These are phyloP conservation scores for Petrosia ficiformis DNA, from an alignment of 37 sponge, comb jelly and placozoan genomes.

Conservation along the genomic window DNA sequence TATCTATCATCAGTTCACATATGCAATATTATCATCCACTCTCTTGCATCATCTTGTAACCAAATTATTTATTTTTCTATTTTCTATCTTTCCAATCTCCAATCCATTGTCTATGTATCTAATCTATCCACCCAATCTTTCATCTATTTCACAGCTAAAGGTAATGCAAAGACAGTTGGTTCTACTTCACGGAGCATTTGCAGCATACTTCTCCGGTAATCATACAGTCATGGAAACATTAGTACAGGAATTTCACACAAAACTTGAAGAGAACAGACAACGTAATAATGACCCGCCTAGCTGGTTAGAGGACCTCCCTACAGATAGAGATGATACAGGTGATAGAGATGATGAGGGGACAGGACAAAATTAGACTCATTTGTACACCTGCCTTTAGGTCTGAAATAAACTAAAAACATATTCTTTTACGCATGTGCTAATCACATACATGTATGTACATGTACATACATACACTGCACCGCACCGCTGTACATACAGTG, in stretches of 20 bases:
- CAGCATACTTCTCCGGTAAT: constrained; percentile 79
- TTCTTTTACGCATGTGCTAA: no score
- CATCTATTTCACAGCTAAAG: constrained; percentile 45
- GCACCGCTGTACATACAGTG: no score
- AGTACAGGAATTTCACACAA: constrained; percentile 56
- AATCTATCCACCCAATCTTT: no score
- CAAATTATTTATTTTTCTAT: not conserved
- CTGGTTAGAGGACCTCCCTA: constrained; percentile 65
- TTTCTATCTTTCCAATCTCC: not conserved
- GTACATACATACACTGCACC: no score
- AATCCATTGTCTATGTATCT: not conserved
- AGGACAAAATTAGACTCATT: no score
- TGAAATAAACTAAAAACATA: no score
- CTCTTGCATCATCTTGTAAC: no score
- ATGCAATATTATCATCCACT: no score
- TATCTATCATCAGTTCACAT: not conserved
- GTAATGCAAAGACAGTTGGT: constrained; percentile 82
- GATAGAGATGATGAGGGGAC: no score
- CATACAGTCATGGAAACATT: constrained; percentile 50
- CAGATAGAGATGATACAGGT: not conserved
- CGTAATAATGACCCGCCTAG: constrained; percentile 31
- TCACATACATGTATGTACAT: no score
- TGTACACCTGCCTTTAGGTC: no score
- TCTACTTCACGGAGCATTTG: constrained; percentile 68
- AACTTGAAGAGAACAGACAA: constrained; percentile 35